phyloP scores from a whole-genome alignment of 2,113 vertebrate species.

The Gallinago paraguaiae region DNA sequence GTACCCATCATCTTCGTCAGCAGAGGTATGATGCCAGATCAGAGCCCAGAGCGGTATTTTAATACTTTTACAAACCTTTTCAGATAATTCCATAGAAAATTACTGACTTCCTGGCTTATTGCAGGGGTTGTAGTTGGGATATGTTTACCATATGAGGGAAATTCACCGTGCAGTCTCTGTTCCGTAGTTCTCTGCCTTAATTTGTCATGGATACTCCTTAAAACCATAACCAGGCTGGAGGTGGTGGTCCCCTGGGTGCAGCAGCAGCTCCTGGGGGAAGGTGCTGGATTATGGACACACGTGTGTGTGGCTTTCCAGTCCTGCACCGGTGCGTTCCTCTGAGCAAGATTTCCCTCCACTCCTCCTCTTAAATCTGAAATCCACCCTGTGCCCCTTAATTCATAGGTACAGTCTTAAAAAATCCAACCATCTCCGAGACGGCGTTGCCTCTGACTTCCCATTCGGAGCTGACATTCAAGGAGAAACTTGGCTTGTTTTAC shows the following conservation, averaged over 20 bases:
- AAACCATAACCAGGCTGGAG: not conserved
- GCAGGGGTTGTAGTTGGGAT: not conserved
- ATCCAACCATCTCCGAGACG: not conserved
- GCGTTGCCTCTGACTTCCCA: not conserved
- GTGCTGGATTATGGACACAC: accelerated
- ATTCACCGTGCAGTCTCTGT: not conserved
- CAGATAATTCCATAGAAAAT: not conserved
- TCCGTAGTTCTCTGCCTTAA: not conserved
- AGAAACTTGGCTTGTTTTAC: not conserved
- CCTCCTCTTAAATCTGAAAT: not conserved
- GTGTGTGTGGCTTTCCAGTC: not conserved
- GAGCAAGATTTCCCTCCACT: not conserved
- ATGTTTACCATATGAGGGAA: accelerated
- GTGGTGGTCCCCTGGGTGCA: not conserved
- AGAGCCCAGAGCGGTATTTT: not conserved
- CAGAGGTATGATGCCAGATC: not conserved
- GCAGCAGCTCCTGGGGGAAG: not conserved
- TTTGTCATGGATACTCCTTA: accelerated
- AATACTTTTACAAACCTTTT: not conserved
- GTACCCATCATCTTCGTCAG: not conserved
- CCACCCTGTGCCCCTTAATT: accelerated
- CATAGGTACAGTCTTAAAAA: not conserved
- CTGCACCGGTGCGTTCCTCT: accelerated
- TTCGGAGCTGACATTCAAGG: not conserved
- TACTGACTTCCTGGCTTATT: not conserved